phyloP scores from a whole-genome alignment of 2,113 vertebrate species.

The Onychostruthus taczanowskii region DNA sequence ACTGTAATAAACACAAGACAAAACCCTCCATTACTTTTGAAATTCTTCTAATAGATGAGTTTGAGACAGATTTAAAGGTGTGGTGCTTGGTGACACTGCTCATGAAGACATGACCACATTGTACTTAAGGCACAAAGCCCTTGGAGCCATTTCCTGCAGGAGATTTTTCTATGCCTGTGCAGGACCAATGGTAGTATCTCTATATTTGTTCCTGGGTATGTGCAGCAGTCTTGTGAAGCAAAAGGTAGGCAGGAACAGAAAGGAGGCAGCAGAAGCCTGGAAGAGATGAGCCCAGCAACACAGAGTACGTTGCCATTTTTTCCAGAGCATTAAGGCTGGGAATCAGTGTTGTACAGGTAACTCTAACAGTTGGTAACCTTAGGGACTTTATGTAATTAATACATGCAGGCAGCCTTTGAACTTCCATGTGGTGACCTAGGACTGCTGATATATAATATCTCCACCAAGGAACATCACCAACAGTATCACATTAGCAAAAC shows the following conservation, averaged over 20 bases:
- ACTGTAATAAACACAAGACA: not conserved
- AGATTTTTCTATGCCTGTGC: not conserved
- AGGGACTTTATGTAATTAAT: not conserved
- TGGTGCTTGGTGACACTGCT: not conserved
- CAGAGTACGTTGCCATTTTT: not conserved
- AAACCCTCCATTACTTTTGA: not conserved
- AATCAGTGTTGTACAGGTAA: not conserved
- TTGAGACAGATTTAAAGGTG: not conserved
- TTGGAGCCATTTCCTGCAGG: not conserved
- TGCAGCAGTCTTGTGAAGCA: not conserved
- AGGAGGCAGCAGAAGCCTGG: not conserved
- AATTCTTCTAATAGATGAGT: not conserved
- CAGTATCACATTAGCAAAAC: not conserved
- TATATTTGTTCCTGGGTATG: not conserved
- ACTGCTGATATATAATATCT: not conserved
- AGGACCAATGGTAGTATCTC: not conserved
- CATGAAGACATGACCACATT: not conserved
- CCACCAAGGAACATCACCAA: not conserved
- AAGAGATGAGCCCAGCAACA: not conserved
- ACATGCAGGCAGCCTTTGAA: not conserved
- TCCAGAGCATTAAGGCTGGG: not conserved
- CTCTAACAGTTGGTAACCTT: not conserved
- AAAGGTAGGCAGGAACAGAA: not conserved
- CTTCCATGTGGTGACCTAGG: not conserved
- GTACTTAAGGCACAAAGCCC: not conserved